These are phyloP conservation scores for Eulithis testata DNA, from an alignment of 2,888 invertebrate genomes.

Conservation along the genomic window DNA sequence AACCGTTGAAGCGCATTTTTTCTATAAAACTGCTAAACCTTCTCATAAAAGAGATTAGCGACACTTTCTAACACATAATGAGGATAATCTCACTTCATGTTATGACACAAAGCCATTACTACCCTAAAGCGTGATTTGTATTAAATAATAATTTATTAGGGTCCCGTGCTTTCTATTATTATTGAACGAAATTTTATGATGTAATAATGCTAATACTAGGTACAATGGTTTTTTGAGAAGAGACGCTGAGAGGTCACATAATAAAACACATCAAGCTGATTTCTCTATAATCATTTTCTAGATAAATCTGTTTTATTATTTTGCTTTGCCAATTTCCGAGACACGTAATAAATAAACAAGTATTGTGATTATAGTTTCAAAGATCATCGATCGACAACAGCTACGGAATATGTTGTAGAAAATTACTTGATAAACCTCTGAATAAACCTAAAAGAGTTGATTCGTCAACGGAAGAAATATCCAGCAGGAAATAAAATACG, in stretches of 20 bases:
- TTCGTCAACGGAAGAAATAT: no score
- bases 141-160: conserved; percentile 50
- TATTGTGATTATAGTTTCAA: no score
- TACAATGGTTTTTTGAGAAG: conserved; percentile 31
- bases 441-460: no score
- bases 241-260: conserved; percentile 21
- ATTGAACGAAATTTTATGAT: conserved; percentile 34
- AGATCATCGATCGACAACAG: no score
- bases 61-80: conserved; percentile 64
- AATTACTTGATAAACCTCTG: no score
- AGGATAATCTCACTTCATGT: conserved; percentile 68
- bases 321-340: neutral
- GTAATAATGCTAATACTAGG: conserved; percentile 37
- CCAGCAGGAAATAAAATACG: no score
- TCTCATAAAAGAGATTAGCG: conserved; percentile 61
- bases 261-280: conserved; percentile 13
- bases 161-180: conserved; percentile 40
- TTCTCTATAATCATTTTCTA: neutral
- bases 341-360: no score
- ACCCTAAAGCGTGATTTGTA: conserved; percentile 53
- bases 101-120: conserved; percentile 64
- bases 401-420: no score
- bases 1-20: conserved; percentile 17
- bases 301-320: neutral
- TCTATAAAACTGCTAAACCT: conserved; percentile 19